Percentiles rank a stretch among this genome's conserved stretches.
These are phyloP conservation scores for Anthopleura xanthogrammica DNA, from an alignment of 92 coral and sea anemone genomes.

Conservation along the genomic window DNA sequence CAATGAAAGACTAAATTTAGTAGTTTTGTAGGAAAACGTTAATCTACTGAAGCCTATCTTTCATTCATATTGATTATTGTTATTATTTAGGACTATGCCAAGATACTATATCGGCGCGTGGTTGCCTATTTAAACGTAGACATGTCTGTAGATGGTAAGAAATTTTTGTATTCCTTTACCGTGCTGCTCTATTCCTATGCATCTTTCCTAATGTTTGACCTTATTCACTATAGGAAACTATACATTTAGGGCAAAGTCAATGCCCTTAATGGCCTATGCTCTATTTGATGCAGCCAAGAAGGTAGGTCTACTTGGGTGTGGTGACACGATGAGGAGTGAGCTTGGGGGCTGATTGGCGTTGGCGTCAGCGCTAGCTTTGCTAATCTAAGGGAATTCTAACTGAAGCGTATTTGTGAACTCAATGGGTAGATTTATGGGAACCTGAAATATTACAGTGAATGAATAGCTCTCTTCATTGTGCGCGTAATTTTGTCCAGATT, in stretches of 20 bases:
- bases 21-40: no score
- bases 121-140: constrained; percentile 84
- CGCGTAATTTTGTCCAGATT: no score
- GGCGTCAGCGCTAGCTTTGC: no score
- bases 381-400: no score
- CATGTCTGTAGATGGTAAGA: constrained; percentile 83
- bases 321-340: no score
- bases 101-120: constrained; percentile 63
- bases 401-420: no score
- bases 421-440: no score
- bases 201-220: background rate
- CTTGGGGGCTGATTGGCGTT: no score
- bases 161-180: background rate
- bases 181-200: background rate
- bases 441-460: no score
- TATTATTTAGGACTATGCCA: constrained; percentile 63
- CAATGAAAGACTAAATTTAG: no score
- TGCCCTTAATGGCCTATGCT: constrained; percentile 74
- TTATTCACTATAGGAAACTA: constrained; percentile 53
- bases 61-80: background rate
- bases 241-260: constrained; percentile 81
- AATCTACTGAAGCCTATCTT: background rate
- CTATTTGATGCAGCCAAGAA: constrained; percentile 66
- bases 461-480: no score
- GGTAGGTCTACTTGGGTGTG: constrained; percentile 29